Conservation (phyloP, 2,113 vertebrate genomes). For the Proteles cristata region DNA sequence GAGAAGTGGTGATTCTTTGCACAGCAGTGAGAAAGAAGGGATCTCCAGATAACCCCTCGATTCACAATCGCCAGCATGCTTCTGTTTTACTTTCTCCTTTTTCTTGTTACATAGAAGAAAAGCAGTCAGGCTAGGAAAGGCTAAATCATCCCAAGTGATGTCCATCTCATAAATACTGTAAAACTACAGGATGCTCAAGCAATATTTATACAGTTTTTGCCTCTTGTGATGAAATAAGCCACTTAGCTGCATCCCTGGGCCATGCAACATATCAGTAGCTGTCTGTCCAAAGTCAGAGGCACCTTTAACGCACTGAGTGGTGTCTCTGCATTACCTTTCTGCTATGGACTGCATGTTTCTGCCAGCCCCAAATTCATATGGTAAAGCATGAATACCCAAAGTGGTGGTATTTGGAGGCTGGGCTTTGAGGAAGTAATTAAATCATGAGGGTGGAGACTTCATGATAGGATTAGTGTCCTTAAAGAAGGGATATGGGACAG, state of each 20-base stretch:
- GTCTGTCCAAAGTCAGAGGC: neutral
- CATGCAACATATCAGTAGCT: neutral
- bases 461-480: neutral
- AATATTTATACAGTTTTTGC: conserved; percentile 36
- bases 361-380: neutral
- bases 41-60: neutral
- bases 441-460: neutral
- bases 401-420: neutral
- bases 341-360: neutral
- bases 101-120: conserved; percentile 60
- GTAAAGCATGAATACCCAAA: neutral
- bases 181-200: conserved; percentile 23
- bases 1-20: neutral
- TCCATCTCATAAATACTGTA: conserved; percentile 54
- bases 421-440: neutral
- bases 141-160: conserved; percentile 60
- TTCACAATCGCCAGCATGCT: neutral
- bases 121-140: conserved; percentile 45
- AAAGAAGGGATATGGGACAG: neutral
- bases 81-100: conserved; percentile 52
- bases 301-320: neutral
- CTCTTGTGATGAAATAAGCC: conserved; percentile 27
- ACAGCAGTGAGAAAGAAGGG: neutral
- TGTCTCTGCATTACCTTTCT: neutral
- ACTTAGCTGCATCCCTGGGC: neutral